phyloP scores from a whole-genome alignment of 2,888 invertebrate genomes.

The Agrotis ipsilon region DNA sequence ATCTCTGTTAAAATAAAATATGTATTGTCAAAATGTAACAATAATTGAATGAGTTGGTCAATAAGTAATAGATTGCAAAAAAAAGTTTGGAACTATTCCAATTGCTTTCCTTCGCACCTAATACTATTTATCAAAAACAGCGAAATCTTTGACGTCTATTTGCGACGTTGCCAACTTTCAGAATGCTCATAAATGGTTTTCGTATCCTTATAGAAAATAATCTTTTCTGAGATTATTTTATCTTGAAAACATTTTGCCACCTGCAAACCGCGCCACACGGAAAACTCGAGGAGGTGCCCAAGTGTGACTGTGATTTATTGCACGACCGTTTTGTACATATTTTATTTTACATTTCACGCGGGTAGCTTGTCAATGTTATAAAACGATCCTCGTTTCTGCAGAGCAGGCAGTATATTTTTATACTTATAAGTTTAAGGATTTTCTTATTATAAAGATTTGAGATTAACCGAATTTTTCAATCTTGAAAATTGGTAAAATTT shows the following conservation, averaged over 20 bases:
- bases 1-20: no score
- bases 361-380: conserved; percentile 56
- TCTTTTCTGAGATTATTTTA: conserved; percentile 23
- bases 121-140: no score
- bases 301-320: conserved; percentile 57
- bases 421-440: background rate
- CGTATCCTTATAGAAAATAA: conserved; percentile 1
- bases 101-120: no score
- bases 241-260: conserved; percentile 49
- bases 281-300: conserved; percentile 23
- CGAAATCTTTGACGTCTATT: no score
- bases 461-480: no score
- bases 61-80: no score
- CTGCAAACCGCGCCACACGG: conserved; percentile 23
- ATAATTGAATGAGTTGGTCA: no score
- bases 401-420: background rate
- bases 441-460: no score
- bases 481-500: no score
- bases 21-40: no score
- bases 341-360: conserved; percentile 52
- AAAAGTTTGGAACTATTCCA: no score
- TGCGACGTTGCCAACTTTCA: no score
- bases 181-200: background rate
- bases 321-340: conserved; percentile 53
- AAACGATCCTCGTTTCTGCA: conserved; percentile 23